Conservation (phyloP, 30 jellyfish, hydroid and myxozoan genomes). For the Turritopsis dohrnii region DNA sequence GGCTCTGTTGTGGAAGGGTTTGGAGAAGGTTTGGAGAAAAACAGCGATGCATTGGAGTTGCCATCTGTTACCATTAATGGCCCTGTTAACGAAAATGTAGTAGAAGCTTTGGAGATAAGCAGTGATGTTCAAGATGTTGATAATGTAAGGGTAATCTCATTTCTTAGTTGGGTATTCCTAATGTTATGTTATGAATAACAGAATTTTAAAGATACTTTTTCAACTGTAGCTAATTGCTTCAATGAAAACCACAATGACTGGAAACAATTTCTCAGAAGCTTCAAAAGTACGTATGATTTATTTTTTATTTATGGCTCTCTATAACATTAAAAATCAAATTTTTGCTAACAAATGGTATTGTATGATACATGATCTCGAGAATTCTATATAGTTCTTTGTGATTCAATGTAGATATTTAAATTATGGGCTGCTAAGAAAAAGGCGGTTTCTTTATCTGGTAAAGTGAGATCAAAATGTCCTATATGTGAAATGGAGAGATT, state of each 20-base stretch:
- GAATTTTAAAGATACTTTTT: no score
- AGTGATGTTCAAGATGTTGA: neutral
- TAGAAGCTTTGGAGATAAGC: neutral
- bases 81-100: neutral
- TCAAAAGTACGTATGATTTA: neutral
- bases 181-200: neutral
- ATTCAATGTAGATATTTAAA: neutral
- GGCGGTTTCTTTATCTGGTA: neutral
- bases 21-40: neutral
- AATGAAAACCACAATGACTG: neutral
- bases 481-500: neutral
- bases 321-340: neutral
- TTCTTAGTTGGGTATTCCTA: neutral
- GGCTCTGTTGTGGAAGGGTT: neutral
- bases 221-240: neutral
- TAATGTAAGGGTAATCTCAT: neutral
- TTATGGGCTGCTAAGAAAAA: neutral
- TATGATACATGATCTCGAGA: neutral
- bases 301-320: neutral
- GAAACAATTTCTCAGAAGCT: neutral
- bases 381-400: neutral
- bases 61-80: neutral
- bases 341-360: neutral
- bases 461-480: neutral
- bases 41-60: neutral